A percentile compares a stretch with the other conserved stretches of the same genome.
These are phyloP conservation scores for Lottia scabra DNA, from an alignment of 2,888 invertebrate species.

Conservation along the genomic window DNA sequence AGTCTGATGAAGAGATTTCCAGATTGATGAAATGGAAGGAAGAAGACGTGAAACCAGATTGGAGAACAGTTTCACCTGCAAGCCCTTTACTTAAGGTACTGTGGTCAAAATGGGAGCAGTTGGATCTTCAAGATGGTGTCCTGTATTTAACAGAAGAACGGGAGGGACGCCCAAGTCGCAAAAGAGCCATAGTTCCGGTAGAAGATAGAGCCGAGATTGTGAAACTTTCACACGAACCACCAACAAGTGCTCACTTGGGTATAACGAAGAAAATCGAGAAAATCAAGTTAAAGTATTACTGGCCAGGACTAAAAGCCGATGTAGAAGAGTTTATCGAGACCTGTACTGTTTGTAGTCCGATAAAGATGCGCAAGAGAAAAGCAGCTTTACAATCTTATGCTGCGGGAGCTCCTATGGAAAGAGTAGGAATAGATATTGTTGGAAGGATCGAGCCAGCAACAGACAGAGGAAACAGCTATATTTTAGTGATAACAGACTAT, in stretches of 20 bases:
- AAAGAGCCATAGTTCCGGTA: neutral
- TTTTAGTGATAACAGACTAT: slow-evolving; percentile 30
- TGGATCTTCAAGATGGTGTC: neutral
- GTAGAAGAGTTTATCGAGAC: slow-evolving; percentile 2
- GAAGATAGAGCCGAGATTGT: neutral
- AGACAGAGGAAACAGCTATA: slow-evolving; percentile 25
- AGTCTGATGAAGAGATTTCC: neutral
- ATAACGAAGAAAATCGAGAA: neutral
- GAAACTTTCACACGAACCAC: neutral
- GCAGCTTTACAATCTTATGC: no score
- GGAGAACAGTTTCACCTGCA: no score
- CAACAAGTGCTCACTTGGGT: neutral
- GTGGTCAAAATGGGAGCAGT: neutral
- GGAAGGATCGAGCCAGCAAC: slow-evolving; percentile 26
- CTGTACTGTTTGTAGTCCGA: no score
- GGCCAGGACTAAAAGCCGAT: slow-evolving; percentile 9
- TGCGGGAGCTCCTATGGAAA: slow-evolving; percentile 26
- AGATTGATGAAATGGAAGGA: no score
- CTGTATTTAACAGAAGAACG: neutral
- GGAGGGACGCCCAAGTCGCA: neutral
- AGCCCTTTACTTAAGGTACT: neutral
- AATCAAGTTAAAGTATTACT: slow-evolving; percentile 8
- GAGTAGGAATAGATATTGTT: slow-evolving; percentile 24
- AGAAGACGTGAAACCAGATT: no score
- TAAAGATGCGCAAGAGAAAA: slow-evolving; percentile 2